Evolutionary conservation across 2,888 invertebrate genomes (phyloP).

Genomic region (Gandaritis pyraliata): DNA sequence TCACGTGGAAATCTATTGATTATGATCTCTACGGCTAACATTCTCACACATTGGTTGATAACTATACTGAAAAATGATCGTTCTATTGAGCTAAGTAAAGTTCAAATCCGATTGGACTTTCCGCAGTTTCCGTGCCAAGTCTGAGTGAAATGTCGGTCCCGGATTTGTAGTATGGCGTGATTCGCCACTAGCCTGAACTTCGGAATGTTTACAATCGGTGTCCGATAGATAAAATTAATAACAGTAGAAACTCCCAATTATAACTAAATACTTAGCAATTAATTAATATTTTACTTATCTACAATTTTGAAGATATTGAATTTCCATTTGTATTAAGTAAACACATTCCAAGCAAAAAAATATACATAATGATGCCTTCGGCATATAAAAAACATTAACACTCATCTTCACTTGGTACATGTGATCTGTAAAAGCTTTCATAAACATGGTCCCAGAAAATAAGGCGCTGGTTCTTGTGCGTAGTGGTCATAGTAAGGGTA

Average conservation of each 20-base stretch:
- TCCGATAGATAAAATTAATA: conserved; percentile 3
- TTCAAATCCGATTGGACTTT: neutral
- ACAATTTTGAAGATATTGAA: neutral
- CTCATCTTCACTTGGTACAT: conserved; percentile 38
- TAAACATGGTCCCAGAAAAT: conserved; percentile 72
- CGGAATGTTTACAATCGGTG: conserved; percentile 31
- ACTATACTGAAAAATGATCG: neutral
- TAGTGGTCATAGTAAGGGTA: conserved; percentile 46
- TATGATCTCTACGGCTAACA: conserved; percentile 21
- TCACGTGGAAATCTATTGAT: conserved; percentile 52
- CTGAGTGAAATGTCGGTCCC: conserved; percentile 20
- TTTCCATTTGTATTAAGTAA: neutral
- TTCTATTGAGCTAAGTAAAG: neutral
- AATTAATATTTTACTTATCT: too few species aligned
- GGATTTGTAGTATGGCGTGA: conserved; percentile 33
- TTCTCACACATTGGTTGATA: conserved; percentile 1
- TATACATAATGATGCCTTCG: too few species aligned
- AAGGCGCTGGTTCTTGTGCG: conserved; percentile 50
- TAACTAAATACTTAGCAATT: neutral
- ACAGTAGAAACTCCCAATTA: neutral
- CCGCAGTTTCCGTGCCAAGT: neutral
- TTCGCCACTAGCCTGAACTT: conserved; percentile 18
- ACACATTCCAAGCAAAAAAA: neutral
- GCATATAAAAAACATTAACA: too few species aligned
- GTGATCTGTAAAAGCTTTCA: conserved; percentile 58